phyloP scores from a whole-genome alignment of 1,140 invertebrate genomes.

The Achatina immaculata region DNA sequence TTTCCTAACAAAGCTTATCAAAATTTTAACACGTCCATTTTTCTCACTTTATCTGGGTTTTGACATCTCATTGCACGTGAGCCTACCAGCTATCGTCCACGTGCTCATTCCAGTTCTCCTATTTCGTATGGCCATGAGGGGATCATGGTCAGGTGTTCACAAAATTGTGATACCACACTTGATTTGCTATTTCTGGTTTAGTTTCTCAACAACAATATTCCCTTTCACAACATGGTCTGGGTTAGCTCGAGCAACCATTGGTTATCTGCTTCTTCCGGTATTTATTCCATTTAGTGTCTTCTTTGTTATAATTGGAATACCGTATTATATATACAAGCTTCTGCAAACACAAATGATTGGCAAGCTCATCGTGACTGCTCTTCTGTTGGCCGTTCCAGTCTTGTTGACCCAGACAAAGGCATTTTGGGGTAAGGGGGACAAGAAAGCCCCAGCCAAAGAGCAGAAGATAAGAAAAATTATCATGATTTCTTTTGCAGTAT shows the following conservation, averaged over 20 bases:
- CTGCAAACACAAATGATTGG: conserved; percentile 58
- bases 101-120: conserved; percentile 82
- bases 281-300: conserved; percentile 56
- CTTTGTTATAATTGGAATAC: conserved; percentile 33
- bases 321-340: conserved; percentile 51
- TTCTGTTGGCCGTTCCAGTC: conserved; percentile 55
- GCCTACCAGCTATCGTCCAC: conserved; percentile 81
- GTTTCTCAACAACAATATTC: conserved; percentile 73
- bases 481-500: conserved; percentile 58
- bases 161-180: conserved; percentile 85
- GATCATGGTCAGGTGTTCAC: conserved; percentile 84
- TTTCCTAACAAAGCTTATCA: conserved; percentile 47
- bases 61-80: conserved; percentile 57
- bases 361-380: conserved; percentile 57
- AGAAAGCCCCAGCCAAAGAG: conserved; percentile 40
- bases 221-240: conserved; percentile 81
- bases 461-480: conserved; percentile 54
- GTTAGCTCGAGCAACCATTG: conserved; percentile 81
- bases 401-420: conserved; percentile 59
- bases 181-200: conserved; percentile 88
- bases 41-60: conserved; percentile 51
- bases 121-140: conserved; percentile 79
- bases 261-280: conserved; percentile 61
- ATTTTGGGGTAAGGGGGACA: conserved; percentile 55
- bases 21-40: conserved; percentile 53